phyloP scores from a whole-genome alignment of 1,140 invertebrate genomes.

The Drosophila mayri region DNA sequence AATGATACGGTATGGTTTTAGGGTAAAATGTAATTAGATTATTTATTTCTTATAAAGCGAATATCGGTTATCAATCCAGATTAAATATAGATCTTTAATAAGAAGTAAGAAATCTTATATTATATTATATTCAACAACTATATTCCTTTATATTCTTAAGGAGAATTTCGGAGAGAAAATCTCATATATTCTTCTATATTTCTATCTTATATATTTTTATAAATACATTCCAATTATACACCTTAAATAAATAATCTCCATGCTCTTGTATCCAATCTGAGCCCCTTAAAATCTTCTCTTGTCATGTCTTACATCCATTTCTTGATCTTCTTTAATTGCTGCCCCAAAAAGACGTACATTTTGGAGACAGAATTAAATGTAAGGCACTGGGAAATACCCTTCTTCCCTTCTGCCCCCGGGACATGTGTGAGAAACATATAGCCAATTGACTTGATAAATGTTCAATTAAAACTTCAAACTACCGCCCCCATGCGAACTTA shows the following conservation, averaged over 20 bases:
- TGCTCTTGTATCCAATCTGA: background rate
- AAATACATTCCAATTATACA: no score
- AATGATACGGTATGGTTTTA: background rate
- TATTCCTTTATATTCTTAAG: no score
- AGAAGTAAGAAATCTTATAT: no score
- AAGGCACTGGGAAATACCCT: background rate
- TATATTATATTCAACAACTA: no score
- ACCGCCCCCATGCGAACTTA: slow-evolving; percentile 32
- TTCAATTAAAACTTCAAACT: slow-evolving; percentile 54
- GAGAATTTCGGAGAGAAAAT: no score
- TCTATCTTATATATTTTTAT: background rate
- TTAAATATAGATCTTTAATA: no score
- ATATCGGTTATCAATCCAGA: no score
- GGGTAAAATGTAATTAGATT: no score
- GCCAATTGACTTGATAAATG: slow-evolving; percentile 54
- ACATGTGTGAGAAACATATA: slow-evolving; percentile 29
- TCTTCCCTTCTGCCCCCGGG: background rate
- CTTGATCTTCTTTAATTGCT: slow-evolving; percentile 19
- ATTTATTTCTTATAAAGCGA: no score
- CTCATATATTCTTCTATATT: no score
- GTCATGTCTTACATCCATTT: background rate
- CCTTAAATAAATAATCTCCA: background rate
- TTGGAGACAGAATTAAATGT: background rate
- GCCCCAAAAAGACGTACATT: background rate
- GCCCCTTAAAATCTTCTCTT: background rate